Evolutionary conservation across 2,888 invertebrate species (phyloP), one percentile per base, ranked within the genome.

Genomic region (Bimastos eiseni): DNA sequence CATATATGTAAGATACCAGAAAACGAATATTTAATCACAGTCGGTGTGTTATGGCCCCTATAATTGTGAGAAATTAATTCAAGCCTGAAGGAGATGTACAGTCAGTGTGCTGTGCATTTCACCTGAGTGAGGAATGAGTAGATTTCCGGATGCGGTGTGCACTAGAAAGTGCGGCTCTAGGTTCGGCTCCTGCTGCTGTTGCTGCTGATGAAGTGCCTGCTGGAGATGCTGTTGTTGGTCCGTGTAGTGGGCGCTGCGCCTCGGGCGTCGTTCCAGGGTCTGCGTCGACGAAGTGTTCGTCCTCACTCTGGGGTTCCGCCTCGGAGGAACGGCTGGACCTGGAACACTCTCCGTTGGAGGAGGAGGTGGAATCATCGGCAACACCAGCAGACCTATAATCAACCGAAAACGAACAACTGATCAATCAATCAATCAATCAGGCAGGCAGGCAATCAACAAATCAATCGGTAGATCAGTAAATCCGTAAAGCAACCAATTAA

Each of bases 151-250:
- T 89, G 93, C 91, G 30, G 94, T 94, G 92, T 94, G 94, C 90
- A 94, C 93, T 92, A 94, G 92, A 92, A 93, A 94, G 91, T 94
- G 94, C 83, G 93, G 94, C 92, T 94, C 94, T 92, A 93, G 93
- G 49, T 94, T 94, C 90, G 93, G 93, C 90, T 94, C 94, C 37
- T 21, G 89, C 38, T 3, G 44, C 21, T 89, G 89, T 8, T 89
- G 89, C 24, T 38, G 88, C 0, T 38, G 70, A 4, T 49, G 21
- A 19, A 21, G 21, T 4, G 44, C 17, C 21, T 38, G 86, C 5
- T 38, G 70, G 8, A 11, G 86, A 8, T 21, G 37, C 15, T 86
- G 86, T 36, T 34, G 37, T 8, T 37, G 36, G 55, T 94, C 94
- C 21, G 93, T 93, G 92, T 93, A 93, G 91, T 90, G 92, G 92